These are phyloP conservation scores for Clarias platycephalus DNA, from an alignment of 2,797 vertebrate species.

Conservation along the genomic window DNA sequence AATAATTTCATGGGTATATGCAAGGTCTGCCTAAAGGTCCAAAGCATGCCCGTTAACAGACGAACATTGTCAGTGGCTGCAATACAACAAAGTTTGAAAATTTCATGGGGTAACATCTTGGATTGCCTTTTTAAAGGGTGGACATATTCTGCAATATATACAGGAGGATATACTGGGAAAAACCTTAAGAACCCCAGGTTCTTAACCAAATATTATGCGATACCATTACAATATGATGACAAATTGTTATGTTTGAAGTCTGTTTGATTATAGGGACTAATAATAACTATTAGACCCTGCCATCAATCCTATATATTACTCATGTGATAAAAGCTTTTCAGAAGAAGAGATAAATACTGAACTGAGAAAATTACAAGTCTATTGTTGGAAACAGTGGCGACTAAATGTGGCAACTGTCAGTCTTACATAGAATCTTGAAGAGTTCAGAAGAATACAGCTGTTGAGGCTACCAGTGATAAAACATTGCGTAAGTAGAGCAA, in stretches of 20 bases:
- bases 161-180: not conserved
- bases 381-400: not conserved
- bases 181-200: not conserved
- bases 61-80: not conserved
- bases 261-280: not conserved
- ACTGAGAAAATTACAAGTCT: not conserved
- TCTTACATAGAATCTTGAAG: not conserved
- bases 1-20: not conserved
- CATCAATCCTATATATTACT: not conserved
- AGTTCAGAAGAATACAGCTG: not conserved
- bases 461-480: not conserved
- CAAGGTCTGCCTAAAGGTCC: not conserved
- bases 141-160: not conserved
- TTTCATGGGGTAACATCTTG: not conserved
- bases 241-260: not conserved
- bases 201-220: not conserved
- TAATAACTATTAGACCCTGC: not conserved
- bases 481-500: slow-evolving; percentile 7
- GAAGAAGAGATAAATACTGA: not conserved
- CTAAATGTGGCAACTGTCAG: not conserved
- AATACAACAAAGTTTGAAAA: not conserved
- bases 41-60: not conserved
- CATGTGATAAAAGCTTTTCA: slow-evolving; percentile 18
- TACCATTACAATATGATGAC: not conserved
- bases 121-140: not conserved